Percentiles rank a stretch among this genome's conserved stretches.
Conservation (phyloP, 2,888 invertebrate species). For the Pyrrhosoma nymphula region DNA sequence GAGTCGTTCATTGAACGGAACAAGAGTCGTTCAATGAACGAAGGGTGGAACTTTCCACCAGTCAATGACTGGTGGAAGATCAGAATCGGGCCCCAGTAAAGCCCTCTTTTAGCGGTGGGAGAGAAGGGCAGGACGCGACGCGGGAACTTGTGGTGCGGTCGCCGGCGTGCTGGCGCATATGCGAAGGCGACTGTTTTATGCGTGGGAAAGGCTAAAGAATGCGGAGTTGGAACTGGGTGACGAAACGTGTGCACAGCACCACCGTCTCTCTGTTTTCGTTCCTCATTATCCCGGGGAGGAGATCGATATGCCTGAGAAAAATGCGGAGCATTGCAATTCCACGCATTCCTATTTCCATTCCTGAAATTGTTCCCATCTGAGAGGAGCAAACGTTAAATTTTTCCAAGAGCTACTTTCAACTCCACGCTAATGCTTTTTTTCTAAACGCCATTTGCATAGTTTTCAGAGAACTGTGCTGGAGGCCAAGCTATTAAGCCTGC, state of each 20-base stretch:
- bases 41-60: too few species aligned
- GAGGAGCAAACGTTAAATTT: not conserved
- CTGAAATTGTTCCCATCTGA: not conserved
- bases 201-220: constrained; percentile 33
- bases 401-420: not conserved
- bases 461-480: not conserved
- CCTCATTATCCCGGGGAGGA: not conserved
- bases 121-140: too few species aligned
- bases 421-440: not conserved
- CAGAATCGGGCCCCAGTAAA: too few species aligned
- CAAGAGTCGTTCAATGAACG: too few species aligned
- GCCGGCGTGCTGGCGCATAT: not conserved
- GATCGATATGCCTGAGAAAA: not conserved
- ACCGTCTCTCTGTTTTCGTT: not conserved
- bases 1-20: too few species aligned
- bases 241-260: not conserved
- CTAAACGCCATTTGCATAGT: not conserved
- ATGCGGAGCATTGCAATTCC: not conserved
- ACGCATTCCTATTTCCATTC: not conserved
- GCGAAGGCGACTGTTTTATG: not conserved
- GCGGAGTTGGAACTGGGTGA: not conserved
- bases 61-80: too few species aligned
- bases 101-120: too few species aligned
- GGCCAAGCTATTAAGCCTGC: not conserved
- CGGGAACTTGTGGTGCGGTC: not conserved